Percentiles rank a stretch among this genome's conserved stretches.
Conservation (phyloP, 2,797 vertebrate genomes). For the Chaenodraco wilsoni region DNA sequence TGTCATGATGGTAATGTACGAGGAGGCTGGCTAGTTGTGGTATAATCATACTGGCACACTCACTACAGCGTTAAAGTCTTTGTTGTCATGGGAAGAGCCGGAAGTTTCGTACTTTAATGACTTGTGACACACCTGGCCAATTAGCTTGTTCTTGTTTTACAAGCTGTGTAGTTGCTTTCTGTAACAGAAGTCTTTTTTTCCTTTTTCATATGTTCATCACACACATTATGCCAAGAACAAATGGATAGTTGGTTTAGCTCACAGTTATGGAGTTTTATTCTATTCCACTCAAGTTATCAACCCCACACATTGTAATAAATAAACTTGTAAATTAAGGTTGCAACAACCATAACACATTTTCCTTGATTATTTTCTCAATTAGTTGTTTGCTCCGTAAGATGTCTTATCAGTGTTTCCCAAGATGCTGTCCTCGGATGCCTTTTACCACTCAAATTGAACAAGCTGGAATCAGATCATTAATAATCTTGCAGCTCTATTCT, state of each 20-base stretch:
- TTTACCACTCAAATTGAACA: too few relatives aligned
- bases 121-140: slow-evolving; percentile 45
- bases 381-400: too few relatives aligned
- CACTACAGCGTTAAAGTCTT: slow-evolving; percentile 48
- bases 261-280: background rate
- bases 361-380: too few relatives aligned
- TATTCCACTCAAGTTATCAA: background rate
- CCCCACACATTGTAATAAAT: background rate
- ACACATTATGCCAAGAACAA: too few relatives aligned
- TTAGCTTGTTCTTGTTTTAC: slow-evolving; percentile 41
- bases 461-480: background rate
- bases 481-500: too few relatives aligned
- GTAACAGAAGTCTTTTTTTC: slow-evolving; percentile 3
- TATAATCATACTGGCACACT: slow-evolving; percentile 52
- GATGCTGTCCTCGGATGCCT: too few relatives aligned
- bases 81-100: slow-evolving; percentile 56
- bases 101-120: slow-evolving; percentile 25
- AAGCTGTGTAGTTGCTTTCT: slow-evolving; percentile 27
- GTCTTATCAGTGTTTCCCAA: too few relatives aligned
- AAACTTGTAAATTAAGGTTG: background rate
- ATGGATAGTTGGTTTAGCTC: too few relatives aligned
- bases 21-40: slow-evolving; percentile 41
- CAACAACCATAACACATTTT: too few relatives aligned
- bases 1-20: slow-evolving; percentile 52
- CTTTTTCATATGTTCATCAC: background rate